Evolutionary conservation across 2,888 invertebrate species (phyloP).

Genomic region (Megalurothrips usitatus): DNA sequence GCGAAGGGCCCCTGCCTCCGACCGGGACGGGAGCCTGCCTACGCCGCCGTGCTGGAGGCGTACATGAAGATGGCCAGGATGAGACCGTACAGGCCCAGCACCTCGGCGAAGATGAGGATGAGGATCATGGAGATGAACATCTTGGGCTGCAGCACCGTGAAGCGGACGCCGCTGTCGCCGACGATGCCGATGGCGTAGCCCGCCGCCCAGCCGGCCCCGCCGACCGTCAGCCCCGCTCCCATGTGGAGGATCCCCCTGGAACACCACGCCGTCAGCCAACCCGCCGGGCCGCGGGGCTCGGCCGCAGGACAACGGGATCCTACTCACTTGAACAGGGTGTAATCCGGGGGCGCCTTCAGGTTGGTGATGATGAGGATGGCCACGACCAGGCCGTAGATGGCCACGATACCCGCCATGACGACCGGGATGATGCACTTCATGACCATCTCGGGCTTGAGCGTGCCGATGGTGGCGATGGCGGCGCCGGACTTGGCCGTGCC

Average conservation of each 20-base stretch:
- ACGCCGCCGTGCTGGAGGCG: conserved; percentile 43
- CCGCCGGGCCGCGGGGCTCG: neutral
- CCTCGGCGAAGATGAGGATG: conserved; percentile 64
- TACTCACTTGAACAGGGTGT: conserved; percentile 74
- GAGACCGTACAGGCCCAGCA: conserved; percentile 60
- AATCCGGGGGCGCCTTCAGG: conserved; percentile 55
- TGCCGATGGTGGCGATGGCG: conserved; percentile 99
- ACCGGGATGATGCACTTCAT: conserved; percentile 99
- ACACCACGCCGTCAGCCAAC: neutral
- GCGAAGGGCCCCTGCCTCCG: no score
- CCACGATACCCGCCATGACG: conserved; percentile 99
- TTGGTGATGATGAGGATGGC: conserved; percentile 94
- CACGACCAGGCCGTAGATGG: conserved; percentile 98
- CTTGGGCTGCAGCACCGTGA: conserved; percentile 60
- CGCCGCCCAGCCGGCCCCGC: conserved; percentile 58
- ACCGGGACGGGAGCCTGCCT: neutral
- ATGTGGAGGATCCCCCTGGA: conserved; percentile 53
- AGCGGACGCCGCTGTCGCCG: conserved; percentile 59
- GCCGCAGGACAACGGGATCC: neutral
- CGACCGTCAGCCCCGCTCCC: conserved; percentile 59
- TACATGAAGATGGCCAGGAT: conserved; percentile 60
- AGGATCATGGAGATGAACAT: conserved; percentile 62
- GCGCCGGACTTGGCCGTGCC: conserved; percentile 99
- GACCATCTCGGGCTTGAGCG: conserved; percentile 98
- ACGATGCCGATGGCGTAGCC: conserved; percentile 63